phyloP scores from a whole-genome alignment of 37 sponge, comb jelly and placozoan genomes.

The Spongia lamella region DNA sequence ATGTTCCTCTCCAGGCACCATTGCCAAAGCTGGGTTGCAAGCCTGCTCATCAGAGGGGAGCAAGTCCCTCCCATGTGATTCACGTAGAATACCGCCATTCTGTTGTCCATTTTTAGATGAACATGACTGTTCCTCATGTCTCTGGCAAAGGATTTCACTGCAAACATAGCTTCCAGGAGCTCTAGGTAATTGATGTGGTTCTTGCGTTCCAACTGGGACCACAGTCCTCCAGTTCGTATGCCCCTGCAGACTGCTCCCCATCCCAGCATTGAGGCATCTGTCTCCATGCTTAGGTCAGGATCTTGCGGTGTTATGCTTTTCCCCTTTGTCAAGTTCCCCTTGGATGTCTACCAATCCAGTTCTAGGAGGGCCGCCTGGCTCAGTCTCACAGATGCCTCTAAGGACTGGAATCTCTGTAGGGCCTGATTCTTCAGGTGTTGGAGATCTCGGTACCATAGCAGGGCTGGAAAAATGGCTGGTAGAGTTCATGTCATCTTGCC shows the following conservation, averaged over 20 bases:
- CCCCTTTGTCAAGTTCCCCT: neutral
- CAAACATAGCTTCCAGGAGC: slow-evolving; percentile 31
- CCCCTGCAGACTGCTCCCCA: slow-evolving; percentile 47
- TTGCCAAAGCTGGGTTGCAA: slow-evolving; percentile 26
- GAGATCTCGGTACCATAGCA: slow-evolving; percentile 24
- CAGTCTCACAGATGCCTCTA: neutral
- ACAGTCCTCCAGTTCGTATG: slow-evolving; percentile 26
- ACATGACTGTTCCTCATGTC: slow-evolving; percentile 6
- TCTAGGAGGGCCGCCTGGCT: neutral
- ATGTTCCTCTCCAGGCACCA: slow-evolving; percentile 22
- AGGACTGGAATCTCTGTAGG: neutral
- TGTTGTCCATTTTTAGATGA: slow-evolving; percentile 30
- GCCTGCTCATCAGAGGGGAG: neutral
- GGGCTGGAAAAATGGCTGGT: slow-evolving; percentile 31
- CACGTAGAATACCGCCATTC: slow-evolving; percentile 12
- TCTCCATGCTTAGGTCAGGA: slow-evolving; percentile 12
- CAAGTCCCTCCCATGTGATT: slow-evolving; percentile 25
- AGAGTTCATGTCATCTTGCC: slow-evolving; percentile 4
- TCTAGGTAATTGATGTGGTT: slow-evolving; percentile 45
- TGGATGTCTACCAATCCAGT: slow-evolving; percentile 19
- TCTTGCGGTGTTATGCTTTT: neutral
- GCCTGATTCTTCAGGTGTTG: slow-evolving; percentile 11
- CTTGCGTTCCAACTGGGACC: slow-evolving; percentile 17
- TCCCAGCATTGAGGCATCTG: slow-evolving; percentile 34
- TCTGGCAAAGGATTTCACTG: slow-evolving; percentile 11